Conservation (phyloP, 1,140 invertebrate species). For the Stenopsyche tienmushanensis region DNA sequence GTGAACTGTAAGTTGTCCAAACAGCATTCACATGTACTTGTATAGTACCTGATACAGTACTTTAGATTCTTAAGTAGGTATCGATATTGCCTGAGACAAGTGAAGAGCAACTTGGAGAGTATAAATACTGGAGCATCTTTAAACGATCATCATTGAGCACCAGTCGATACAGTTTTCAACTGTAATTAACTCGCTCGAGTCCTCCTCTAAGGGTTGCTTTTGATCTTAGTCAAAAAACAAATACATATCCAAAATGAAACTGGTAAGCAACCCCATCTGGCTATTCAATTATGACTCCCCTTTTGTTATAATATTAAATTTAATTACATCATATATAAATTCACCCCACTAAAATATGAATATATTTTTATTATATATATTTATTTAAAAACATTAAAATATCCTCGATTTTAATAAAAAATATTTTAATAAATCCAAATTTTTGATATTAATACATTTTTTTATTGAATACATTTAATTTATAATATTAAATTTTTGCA, state of each 20-base stretch:
- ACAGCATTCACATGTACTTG: slow-evolving; percentile 27
- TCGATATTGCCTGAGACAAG: slow-evolving; percentile 38
- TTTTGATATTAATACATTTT: neutral
- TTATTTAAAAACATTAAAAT: neutral
- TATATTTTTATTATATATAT: too few species aligned
- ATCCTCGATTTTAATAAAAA: neutral
- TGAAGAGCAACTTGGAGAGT: slow-evolving; percentile 37
- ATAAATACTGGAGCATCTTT: slow-evolving; percentile 43
- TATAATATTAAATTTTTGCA: neutral
- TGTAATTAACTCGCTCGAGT: slow-evolving; percentile 15
- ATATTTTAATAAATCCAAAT: neutral
- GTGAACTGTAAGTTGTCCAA: slow-evolving; percentile 26
- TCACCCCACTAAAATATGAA: neutral
- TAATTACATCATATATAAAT: neutral
- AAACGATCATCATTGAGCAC: slow-evolving; percentile 30
- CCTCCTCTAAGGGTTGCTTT: slow-evolving; percentile 21
- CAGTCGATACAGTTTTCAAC: slow-evolving; percentile 38
- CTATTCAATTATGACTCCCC: neutral
- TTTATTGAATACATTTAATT: neutral
- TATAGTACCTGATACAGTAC: slow-evolving; percentile 20
- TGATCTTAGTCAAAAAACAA: slow-evolving; percentile 4
- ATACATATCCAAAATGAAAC: slow-evolving; percentile 33
- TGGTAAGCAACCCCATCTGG: slow-evolving; percentile 24
- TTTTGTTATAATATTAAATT: neutral
- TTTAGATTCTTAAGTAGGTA: slow-evolving; percentile 32